Percentiles rank a stretch among this genome's conserved stretches.
Conservation (phyloP, 2,888 invertebrate genomes). For the Oithona nana region DNA sequence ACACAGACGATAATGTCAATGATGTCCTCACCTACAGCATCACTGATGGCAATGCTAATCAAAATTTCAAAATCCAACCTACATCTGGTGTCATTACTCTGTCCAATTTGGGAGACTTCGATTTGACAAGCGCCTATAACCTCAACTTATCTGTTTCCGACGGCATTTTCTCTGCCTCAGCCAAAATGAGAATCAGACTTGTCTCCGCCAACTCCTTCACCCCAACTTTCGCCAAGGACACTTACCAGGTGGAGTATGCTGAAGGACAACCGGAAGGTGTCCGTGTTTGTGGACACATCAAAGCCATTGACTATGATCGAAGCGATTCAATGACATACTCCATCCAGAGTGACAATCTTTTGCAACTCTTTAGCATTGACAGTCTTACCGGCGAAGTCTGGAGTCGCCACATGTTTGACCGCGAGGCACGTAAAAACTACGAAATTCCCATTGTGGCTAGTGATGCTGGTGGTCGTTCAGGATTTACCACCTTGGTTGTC, state of each 20-base stretch:
- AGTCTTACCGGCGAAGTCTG: conserved; percentile 35
- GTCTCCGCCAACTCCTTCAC: conserved; percentile 46
- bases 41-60: conserved; percentile 55
- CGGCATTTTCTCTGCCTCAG: conserved; percentile 77
- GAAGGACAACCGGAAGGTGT: conserved; percentile 64
- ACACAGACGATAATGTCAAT: conserved; percentile 61
- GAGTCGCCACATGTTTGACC: conserved; percentile 37
- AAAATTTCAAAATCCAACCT: conserved; percentile 48
- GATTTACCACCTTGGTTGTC: conserved; percentile 20
- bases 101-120: conserved; percentile 52
- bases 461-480: conserved; percentile 35
- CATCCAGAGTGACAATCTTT: conserved; percentile 43
- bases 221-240: conserved; percentile 54
- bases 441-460: conserved; percentile 27
- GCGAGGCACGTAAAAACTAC: conserved; percentile 25
- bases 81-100: conserved; percentile 42
- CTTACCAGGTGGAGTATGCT: conserved; percentile 54
- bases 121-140: conserved; percentile 41
- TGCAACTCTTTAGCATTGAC: conserved; percentile 13
- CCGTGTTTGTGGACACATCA: conserved; percentile 50
- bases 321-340: conserved; percentile 55
- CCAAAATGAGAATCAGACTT: conserved; percentile 30
- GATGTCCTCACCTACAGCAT: conserved; percentile 54
- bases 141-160: conserved; percentile 87
- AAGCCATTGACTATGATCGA: conserved; percentile 61